Evolutionary conservation across 2,888 invertebrate genomes (phyloP), one percentile per base, ranked within the genome.

Genomic region (Thereva nobilitata): DNA sequence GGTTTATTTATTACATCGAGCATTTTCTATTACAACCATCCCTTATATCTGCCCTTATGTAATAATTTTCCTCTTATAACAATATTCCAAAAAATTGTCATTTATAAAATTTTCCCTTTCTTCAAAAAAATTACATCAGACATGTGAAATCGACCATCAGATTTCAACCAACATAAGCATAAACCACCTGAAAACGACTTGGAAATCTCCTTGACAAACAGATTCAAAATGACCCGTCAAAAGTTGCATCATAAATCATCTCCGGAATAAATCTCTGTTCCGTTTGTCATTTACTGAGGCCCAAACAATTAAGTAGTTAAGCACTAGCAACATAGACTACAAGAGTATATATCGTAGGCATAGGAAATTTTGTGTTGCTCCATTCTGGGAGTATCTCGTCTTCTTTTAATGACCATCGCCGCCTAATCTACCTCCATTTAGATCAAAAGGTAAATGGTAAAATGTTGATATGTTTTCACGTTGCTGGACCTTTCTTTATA

Each of bases 141-240:
- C 23, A 23, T 23, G 23, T 23, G 23, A 23, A 23, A 23, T 23
- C 23, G 6, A 10, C n/a, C 57, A 45, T 35, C 9, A 10, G 35
- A 23, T 8, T 40, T 50, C 4, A 38, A 40, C 35, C 47, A n/a
- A 9, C 41, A 41, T 41, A 38, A 45, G 41, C 34, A 9, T 49
- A n/a, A 12, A 40, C 49, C 34, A 23, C 41, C 5, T 40, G 45
- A 50, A 61, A 61, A 61, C 50, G 4, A 35, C 64, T 47, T 54
- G 40, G 41, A 54, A 47, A 54, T 54, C 40, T 54, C 45, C 54
- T 55, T 64, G 64, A 54, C 55, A 64, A 64, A 64, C 54, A 47
- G 12, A 54, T 64, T 64, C 45, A 38, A 64, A 64, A 64, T 64
- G 47, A 64, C 64, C 64, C 54, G 64, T 45, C 64, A 64, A 54